Conservation (phyloP, 1,140 invertebrate genomes). For the Drosophila kikkawai region DNA sequence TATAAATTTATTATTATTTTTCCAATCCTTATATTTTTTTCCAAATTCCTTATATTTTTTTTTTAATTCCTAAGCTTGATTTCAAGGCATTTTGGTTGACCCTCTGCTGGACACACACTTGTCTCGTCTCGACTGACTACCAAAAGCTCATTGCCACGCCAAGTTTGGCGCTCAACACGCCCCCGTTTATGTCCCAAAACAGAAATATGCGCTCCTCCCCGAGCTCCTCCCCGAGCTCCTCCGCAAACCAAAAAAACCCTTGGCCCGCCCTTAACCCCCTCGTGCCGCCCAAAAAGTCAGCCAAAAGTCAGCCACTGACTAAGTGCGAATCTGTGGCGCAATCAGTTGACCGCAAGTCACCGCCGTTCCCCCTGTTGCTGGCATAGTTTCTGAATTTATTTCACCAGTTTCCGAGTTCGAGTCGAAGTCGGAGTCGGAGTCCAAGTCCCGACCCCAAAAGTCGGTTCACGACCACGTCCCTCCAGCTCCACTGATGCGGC, state of each 20-base stretch:
- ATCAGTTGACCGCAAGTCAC: slow-evolving; percentile 69
- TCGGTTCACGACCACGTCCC: slow-evolving; percentile 71
- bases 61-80: background rate
- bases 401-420: slow-evolving; percentile 52
- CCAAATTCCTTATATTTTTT: background rate
- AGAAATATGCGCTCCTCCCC: slow-evolving; percentile 22
- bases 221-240: slow-evolving; percentile 10
- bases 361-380: slow-evolving; percentile 36
- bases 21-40: background rate
- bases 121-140: slow-evolving; percentile 50
- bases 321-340: slow-evolving; percentile 83
- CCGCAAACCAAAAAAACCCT: background rate
- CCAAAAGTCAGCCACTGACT: slow-evolving; percentile 67
- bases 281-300: slow-evolving; percentile 31
- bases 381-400: slow-evolving; percentile 83
- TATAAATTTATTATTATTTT: background rate
- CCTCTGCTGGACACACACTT: slow-evolving; percentile 42
- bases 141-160: slow-evolving; percentile 73
- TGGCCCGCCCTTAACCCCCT: slow-evolving; percentile 15
- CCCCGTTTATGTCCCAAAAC: slow-evolving; percentile 76
- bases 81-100: slow-evolving; percentile 2
- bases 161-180: slow-evolving; percentile 64
- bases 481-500: slow-evolving; percentile 8
- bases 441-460: slow-evolving; percentile 43
- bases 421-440: slow-evolving; percentile 9